These are phyloP conservation scores for Homarus americanus DNA, from an alignment of 1,140 invertebrate genomes.

Conservation along the genomic window DNA sequence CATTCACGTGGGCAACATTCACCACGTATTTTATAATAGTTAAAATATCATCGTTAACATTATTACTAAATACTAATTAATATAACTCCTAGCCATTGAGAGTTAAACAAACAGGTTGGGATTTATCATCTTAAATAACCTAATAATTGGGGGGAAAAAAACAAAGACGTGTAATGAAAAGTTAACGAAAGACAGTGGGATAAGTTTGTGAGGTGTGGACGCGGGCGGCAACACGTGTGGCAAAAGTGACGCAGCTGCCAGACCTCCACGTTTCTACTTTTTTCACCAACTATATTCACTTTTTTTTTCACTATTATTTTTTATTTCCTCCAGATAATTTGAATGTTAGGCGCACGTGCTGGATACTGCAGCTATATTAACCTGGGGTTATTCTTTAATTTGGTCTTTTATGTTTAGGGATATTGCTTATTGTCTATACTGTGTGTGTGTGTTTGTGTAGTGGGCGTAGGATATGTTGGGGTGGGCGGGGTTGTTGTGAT, in stretches of 20 bases:
- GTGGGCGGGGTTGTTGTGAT: not conserved
- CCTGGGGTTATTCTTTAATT: constrained; percentile 25
- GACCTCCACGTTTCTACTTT: constrained; percentile 14
- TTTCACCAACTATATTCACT: not conserved
- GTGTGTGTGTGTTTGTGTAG: not conserved
- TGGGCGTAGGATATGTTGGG: not conserved
- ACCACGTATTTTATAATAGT: too few relatives aligned
- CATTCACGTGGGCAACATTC: not conserved
- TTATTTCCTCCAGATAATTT: constrained; percentile 33
- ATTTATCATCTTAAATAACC: too few relatives aligned
- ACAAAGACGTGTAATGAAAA: not conserved
- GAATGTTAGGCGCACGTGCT: constrained; percentile 35
- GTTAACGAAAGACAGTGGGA: constrained; percentile 2
- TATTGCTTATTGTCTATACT: not conserved
- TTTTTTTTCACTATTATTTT: constrained; percentile 9
- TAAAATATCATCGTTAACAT: too few relatives aligned
- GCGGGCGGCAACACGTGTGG: constrained; percentile 42
- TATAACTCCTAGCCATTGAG: too few relatives aligned
- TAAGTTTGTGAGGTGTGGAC: not conserved
- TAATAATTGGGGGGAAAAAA: too few relatives aligned
- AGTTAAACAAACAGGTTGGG: too few relatives aligned
- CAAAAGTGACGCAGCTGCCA: constrained; percentile 32
- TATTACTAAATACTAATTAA: too few relatives aligned
- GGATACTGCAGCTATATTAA: constrained; percentile 35
- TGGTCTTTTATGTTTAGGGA: not conserved